Base-by-base conservation (phyloP, 1,140 invertebrate genomes). In the Drosophila sucinea region DNA sequence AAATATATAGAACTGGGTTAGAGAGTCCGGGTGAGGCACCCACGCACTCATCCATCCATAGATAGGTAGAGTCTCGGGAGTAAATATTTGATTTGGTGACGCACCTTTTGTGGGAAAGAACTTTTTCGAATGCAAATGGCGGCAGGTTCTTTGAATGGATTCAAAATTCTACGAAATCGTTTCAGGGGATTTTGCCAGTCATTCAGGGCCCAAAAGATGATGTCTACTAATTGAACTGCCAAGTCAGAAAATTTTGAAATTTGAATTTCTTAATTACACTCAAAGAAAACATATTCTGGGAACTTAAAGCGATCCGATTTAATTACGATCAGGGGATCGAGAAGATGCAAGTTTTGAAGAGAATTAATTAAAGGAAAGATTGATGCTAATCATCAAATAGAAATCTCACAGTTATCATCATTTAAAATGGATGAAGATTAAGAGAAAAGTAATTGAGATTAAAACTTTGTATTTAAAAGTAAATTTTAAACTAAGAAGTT, bases 61-160 rank as follows among this genome's bases (percentile, higher is more conserved):
- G 2, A 4, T 56, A 32, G 11, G 11, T 30, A 57, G 29, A 32
- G 30, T 57, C 25, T 32, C 6, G 41, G 69, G 54, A 67, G 77
- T 80, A 80, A 87, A 89, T 87, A 89, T 89, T 87, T 80, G 70
- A 73, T 70, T 72, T 78, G 62, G 72, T 81, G 85, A 89, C 85
- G 85, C 85, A 90, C 84, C 84, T 77, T 77, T 32, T 58, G 56
- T 62, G 41, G 23, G 60, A 63, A 72, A 62, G 61, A 61, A 78
- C 66, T 77, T 32, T 61, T 38, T 41, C 10, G 3, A 27, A 61
- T 61, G 60, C 38, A 62, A 41, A 62, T 62, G 60, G 41, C 38
- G 38, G 60, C 60, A 30, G 38, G 33, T 40, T 70, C 41, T 62
- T 23, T 35, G 32, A 61, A 44, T 64, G 65, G 32, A 55, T 51